phyloP scores from a whole-genome alignment of 1,140 invertebrate genomes.

The Nebria ingens region DNA sequence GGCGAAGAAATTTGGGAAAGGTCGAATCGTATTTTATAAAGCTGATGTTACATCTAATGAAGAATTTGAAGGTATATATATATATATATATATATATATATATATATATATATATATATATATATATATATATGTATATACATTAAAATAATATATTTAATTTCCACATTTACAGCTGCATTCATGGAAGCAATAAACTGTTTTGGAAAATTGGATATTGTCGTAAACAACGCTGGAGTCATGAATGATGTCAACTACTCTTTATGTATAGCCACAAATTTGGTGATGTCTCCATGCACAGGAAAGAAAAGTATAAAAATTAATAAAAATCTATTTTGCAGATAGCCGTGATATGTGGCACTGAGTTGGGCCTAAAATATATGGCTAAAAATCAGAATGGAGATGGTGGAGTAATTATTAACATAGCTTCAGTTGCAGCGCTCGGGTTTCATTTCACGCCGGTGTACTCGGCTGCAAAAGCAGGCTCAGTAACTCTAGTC shows the following conservation, averaged over 20 bases:
- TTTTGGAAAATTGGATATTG: slow-evolving; percentile 26
- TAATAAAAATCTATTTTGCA: neutral
- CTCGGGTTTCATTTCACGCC: neutral
- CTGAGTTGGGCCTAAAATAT: neutral
- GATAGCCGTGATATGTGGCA: neutral
- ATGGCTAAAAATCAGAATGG: neutral
- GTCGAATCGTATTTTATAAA: slow-evolving; percentile 18
- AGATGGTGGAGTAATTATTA: neutral
- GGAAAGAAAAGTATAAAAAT: neutral
- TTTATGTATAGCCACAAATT: slow-evolving; percentile 13
- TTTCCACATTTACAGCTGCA: slow-evolving; percentile 10
- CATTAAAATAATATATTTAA: neutral
- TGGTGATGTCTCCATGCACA: slow-evolving; percentile 3
- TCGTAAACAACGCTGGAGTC: slow-evolving; percentile 25
- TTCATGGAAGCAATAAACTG: slow-evolving; percentile 19
- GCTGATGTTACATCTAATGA: slow-evolving; percentile 20
- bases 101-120: no score
- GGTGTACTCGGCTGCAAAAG: neutral
- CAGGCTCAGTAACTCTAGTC: neutral
- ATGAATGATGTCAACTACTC: slow-evolving; percentile 17
- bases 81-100: no score
- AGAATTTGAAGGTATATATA: slow-evolving; percentile 18
- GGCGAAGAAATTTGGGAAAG: slow-evolving; percentile 19
- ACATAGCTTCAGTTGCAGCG: neutral
- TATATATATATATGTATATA: neutral